A percentile compares a stretch with the other conserved stretches of the same genome.
These are phyloP conservation scores for Muscidifurax raptorellus DNA, from an alignment of 1,140 invertebrate species.

Conservation along the genomic window DNA sequence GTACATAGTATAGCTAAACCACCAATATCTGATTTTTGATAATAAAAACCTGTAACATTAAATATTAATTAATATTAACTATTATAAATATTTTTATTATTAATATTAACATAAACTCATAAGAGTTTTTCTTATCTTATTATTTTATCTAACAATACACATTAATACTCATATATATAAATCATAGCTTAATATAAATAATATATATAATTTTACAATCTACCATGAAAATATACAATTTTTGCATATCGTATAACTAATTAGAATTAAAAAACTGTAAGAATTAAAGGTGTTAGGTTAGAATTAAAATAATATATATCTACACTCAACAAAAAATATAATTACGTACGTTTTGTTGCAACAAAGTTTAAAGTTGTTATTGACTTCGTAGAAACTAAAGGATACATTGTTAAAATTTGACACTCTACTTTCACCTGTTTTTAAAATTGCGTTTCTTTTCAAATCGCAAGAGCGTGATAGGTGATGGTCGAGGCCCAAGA, in stretches of 20 bases:
- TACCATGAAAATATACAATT: not conserved
- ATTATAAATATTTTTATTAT: not conserved
- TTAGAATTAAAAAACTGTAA: not conserved
- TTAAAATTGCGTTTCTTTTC: not conserved
- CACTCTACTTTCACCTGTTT: slow-evolving; percentile 11
- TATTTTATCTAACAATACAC: not conserved
- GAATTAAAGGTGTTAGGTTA: not conserved
- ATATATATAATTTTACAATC: not conserved
- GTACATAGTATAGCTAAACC: not conserved
- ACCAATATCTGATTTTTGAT: slow-evolving; percentile 1
- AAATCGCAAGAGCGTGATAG: not conserved
- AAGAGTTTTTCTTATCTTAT: too few species aligned
- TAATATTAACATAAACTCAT: slow-evolving; percentile 19
- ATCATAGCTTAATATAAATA: not conserved
- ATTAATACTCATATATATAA: not conserved
- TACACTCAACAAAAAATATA: slow-evolving; percentile 43
- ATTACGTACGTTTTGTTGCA: slow-evolving; percentile 65
- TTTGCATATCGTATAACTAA: not conserved
- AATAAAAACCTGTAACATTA: slow-evolving; percentile 53
- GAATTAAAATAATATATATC: slow-evolving; percentile 43
- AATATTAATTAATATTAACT: not conserved
- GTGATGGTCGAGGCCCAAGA: too few species aligned
- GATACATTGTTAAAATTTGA: slow-evolving; percentile 61
- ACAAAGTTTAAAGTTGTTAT: slow-evolving; percentile 59
- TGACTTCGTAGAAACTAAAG: slow-evolving; percentile 64